Base-by-base conservation (phyloP, 2,113 vertebrate species). In the Malurus elegans region DNA sequence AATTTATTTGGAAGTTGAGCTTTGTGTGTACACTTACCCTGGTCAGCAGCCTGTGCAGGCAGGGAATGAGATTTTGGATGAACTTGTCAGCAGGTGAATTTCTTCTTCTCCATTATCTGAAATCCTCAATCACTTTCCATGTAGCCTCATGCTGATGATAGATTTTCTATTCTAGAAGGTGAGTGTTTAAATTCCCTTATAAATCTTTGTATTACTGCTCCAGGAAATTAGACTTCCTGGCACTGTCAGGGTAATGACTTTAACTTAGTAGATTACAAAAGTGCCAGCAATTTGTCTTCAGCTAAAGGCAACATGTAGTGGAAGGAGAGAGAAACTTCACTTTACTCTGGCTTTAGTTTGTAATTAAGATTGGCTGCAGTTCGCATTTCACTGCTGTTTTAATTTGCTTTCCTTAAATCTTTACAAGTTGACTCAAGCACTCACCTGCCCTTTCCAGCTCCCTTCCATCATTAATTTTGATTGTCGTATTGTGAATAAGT, bases 191-290 rank as follows among this genome's bases (percentile, higher is more conserved):
- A 95, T 90, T 94, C 79, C 51, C 86, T 86, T 96, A 96, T 93
- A 95, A 96, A 96, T 96, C 96, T 95, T 93, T 88, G 69, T 95
- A 85, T 93, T 96, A 92, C 75, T 94, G 96, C 96, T 96, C 57
- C 75, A 92, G 95, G 95, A 96, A 97, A 93, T 96, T 80, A 95
- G 95, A 94, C 94, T 96, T 97, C 93, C 96, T 96, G 93, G 93
- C 86, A 81, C 85, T 93, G 93, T 95, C 92, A 92, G 69, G 51
- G 86, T 96, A 96, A 97, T 94, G 94, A 96, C 92, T 96, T 96
- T 90, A 96, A 93, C 92, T 83, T 86, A 90, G 92, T 94, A 93
- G 94, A 96, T 96, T 97, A 97, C 93, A 71, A 84, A 95, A 95
- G 93, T 84, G 86, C 67, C 24, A n/a, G 79, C 93, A 90, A 96